A percentile compares a stretch with the other conserved stretches of the same genome.
Evolutionary conservation across 2,888 invertebrate genomes (phyloP).

Genomic region (Rotaria socialis): DNA sequence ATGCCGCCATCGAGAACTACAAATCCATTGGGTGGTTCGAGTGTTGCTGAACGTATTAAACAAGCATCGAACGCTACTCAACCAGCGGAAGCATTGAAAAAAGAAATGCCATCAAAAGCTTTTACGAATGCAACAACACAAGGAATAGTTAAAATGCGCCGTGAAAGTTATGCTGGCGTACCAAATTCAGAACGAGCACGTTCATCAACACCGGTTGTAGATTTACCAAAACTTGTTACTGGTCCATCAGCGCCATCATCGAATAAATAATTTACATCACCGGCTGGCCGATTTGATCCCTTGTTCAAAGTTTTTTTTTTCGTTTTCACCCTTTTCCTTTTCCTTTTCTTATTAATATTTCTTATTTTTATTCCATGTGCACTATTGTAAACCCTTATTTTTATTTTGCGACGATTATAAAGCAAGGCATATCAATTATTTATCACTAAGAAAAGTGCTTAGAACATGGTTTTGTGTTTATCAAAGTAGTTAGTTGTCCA

Average conservation of each 20-base stretch:
- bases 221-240: not conserved
- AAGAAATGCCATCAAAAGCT: not conserved
- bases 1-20: not conserved
- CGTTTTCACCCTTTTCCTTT: not conserved
- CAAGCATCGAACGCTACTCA: not conserved
- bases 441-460: too few relatives aligned
- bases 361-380: not conserved
- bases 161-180: slow-evolving; percentile 34
- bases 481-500: too few relatives aligned
- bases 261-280: not conserved
- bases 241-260: not conserved
- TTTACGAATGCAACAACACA: not conserved
- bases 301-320: not conserved
- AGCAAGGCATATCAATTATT: not conserved
- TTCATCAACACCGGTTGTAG: not conserved
- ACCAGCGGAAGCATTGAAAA: not conserved
- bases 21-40: not conserved
- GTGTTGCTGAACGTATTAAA: not conserved
- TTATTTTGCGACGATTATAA: not conserved
- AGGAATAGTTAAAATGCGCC: slow-evolving; percentile 9
- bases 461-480: too few relatives aligned
- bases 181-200: not conserved
- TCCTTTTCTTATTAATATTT: not conserved
- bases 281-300: not conserved
- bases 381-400: not conserved